phyloP scores from a whole-genome alignment of 2,888 invertebrate genomes.

The Dorcus parallelipipedus region DNA sequence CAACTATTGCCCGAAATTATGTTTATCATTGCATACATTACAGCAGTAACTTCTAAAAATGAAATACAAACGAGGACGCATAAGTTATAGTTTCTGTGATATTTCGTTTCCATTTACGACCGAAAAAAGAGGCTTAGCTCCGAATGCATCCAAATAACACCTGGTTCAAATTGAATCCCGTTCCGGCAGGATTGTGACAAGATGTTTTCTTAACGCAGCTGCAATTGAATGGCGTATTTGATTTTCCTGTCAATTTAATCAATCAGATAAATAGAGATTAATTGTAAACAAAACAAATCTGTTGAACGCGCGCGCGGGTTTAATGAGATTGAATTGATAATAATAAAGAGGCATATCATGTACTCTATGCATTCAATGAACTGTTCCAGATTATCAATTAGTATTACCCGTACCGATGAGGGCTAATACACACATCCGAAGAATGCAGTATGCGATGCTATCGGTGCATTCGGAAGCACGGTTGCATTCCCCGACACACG shows the following conservation, averaged over 20 bases:
- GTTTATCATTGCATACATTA: no score
- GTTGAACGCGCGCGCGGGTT: constrained; percentile 6
- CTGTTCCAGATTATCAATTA: not conserved
- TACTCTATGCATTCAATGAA: not conserved
- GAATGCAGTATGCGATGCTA: not conserved
- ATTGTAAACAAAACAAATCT: constrained; percentile 13
- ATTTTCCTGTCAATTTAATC: constrained; percentile 5
- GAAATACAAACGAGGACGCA: no score
- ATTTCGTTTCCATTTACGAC: no score
- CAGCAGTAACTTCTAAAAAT: no score
- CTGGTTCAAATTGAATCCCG: no score
- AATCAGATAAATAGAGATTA: constrained; percentile 11
- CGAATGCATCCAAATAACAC: no score
- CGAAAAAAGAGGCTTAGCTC: no score
- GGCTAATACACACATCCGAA: constrained; percentile 1
- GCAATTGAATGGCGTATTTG: not conserved
- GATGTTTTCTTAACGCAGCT: not conserved
- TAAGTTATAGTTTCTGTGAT: no score
- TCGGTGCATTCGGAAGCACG: constrained; percentile 5
- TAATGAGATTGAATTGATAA: not conserved
- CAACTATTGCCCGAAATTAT: no score
- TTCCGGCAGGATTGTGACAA: no score
- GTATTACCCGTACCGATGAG: not conserved
- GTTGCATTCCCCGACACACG: constrained; percentile 5
- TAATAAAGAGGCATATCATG: not conserved